Percentiles rank a stretch among this genome's conserved stretches.
Evolutionary conservation across 2,888 invertebrate genomes (phyloP).

Genomic region (Acanthococcus lagerstroemiae): DNA sequence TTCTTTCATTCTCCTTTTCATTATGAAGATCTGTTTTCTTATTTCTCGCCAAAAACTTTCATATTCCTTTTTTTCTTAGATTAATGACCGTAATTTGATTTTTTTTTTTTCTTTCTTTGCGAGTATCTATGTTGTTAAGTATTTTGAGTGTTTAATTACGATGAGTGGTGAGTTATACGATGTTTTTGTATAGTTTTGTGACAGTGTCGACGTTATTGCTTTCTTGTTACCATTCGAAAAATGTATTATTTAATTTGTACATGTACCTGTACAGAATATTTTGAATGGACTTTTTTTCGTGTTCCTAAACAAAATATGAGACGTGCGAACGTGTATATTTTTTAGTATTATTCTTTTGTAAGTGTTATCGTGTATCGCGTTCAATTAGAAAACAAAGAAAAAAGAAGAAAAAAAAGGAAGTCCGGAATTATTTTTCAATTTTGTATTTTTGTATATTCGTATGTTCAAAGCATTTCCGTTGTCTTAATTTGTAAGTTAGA

Average conservation of each 20-base stretch:
- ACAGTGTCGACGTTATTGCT: too few species aligned
- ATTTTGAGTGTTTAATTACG: not conserved
- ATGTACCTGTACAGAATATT: not conserved
- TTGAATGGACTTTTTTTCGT: not conserved
- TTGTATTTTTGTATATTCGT: too few species aligned
- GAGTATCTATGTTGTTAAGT: not conserved
- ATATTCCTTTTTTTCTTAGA: not conserved
- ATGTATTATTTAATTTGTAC: conserved; percentile 7
- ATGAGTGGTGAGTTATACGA: not conserved
- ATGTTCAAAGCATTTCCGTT: too few species aligned
- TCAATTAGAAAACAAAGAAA: not conserved
- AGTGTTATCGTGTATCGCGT: too few species aligned
- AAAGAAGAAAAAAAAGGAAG: not conserved
- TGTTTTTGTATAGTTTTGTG: too few species aligned
- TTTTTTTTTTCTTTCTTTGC: not conserved
- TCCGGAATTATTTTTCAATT: not conserved
- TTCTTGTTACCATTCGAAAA: conserved; percentile 26
- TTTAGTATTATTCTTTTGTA: too few species aligned
- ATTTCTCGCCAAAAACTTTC: not conserved
- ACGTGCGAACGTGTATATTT: too few species aligned
- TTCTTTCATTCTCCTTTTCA: not conserved
- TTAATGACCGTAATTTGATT: too few species aligned
- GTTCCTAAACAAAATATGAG: not conserved
- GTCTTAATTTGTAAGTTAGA: too few species aligned
- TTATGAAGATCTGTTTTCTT: not conserved